Conservation (phyloP, 2,888 invertebrate species). For the Calliphora vomitoria region DNA sequence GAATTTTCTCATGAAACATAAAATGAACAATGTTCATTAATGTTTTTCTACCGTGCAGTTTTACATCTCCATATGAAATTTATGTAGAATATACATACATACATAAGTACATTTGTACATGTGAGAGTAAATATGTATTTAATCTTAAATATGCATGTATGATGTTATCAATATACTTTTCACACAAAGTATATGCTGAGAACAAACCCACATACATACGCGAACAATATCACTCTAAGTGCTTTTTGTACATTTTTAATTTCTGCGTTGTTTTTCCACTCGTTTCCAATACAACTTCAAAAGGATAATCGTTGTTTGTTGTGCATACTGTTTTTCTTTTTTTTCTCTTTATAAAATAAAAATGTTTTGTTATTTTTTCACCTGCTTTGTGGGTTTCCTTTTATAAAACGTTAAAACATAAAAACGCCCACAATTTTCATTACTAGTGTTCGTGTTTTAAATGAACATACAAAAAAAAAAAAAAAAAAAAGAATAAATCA, state of each 20-base stretch:
- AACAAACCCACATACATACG: neutral
- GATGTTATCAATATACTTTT: conserved; percentile 47
- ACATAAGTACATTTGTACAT: neutral
- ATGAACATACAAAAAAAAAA: neutral
- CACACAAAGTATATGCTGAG: conserved; percentile 36
- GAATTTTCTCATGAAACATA: neutral
- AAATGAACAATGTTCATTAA: conserved; percentile 52
- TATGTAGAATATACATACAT: neutral
- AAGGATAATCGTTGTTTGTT: conserved; percentile 47
- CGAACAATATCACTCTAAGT: neutral
- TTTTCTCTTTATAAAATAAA: conserved; percentile 29
- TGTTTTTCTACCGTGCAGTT: conserved; percentile 17
- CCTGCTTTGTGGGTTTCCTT: conserved; percentile 35
- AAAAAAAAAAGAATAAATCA: neutral
- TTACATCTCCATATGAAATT: conserved; percentile 16
- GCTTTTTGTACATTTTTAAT: conserved; percentile 24
- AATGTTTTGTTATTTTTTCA: conserved; percentile 48
- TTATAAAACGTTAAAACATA: conserved; percentile 19
- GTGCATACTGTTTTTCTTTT: neutral
- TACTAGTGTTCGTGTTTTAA: conserved; percentile 36
- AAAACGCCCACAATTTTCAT: conserved; percentile 35
- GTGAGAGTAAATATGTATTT: conserved; percentile 2
- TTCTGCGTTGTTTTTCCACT: neutral
- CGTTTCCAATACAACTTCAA: conserved; percentile 26
- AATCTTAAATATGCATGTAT: conserved; percentile 44